A percentile compares a stretch with the other conserved stretches of the same genome.
Conservation (phyloP, 2,113 vertebrate genomes). For the Campylomormyrus numenius region DNA sequence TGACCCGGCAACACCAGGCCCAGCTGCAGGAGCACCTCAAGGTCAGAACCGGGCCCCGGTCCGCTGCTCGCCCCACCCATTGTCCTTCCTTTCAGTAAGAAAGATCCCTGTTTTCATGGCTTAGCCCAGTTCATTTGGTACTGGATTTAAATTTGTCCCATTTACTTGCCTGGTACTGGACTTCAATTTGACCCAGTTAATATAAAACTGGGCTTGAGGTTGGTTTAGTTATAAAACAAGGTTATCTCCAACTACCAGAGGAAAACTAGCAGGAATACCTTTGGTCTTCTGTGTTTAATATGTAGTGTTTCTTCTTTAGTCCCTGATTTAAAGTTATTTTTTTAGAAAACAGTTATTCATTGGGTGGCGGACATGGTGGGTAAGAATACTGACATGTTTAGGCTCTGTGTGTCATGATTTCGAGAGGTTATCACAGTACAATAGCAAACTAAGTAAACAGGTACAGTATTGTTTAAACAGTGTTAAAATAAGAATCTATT, state of each 20-base stretch:
- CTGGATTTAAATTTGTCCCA: constrained; percentile 7
- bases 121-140: neutral
- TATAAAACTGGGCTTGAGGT: constrained; percentile 2
- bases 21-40: constrained; percentile 98
- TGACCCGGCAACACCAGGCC: constrained; percentile 92
- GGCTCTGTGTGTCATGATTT: neutral
- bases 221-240: neutral
- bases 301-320: neutral
- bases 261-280: neutral
- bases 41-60: constrained; percentile 52
- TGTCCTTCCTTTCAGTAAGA: neutral
- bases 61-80: neutral
- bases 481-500: neutral
- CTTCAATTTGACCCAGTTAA: constrained; percentile 2
- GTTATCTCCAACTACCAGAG: neutral
- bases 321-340: neutral
- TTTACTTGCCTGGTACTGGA: neutral
- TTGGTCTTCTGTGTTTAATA: neutral
- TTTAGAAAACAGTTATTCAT: neutral
- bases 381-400: neutral
- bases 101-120: neutral
- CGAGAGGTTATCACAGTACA: neutral
- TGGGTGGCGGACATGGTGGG: neutral
- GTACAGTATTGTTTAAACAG: neutral
- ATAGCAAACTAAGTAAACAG: neutral